These are phyloP conservation scores for Ectemnius lituratus DNA, from an alignment of 2,888 invertebrate species.

Conservation along the genomic window DNA sequence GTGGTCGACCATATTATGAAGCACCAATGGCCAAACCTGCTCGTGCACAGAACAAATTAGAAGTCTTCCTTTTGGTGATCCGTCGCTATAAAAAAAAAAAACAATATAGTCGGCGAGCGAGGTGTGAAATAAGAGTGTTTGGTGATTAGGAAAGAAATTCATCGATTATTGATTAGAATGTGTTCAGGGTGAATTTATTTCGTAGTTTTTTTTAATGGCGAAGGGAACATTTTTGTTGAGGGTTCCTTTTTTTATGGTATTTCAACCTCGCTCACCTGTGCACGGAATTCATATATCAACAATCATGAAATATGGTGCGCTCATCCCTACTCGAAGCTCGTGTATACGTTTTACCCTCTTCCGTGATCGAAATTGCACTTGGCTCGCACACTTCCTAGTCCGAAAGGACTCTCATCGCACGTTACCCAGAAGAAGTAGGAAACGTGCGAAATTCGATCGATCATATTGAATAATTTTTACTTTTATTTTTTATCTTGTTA, in stretches of 20 bases:
- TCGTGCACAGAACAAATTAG: constrained; percentile 49
- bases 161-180: not conserved
- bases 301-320: constrained; percentile 52
- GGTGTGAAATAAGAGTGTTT: constrained; percentile 34
- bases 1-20: constrained; percentile 39
- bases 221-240: not conserved
- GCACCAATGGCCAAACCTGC: constrained; percentile 45
- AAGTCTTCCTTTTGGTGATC: constrained; percentile 30
- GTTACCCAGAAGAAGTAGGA: constrained; percentile 58
- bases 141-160: not conserved
- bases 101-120: constrained; percentile 53
- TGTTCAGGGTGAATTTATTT: not conserved
- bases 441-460: not conserved
- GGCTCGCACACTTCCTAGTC: constrained; percentile 66
- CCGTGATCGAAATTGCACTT: constrained; percentile 63
- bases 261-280: constrained; percentile 58
- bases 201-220: too few species aligned
- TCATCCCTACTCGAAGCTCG: constrained; percentile 52
- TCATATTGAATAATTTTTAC: not conserved
- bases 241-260: not conserved
- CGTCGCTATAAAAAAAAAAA: too few species aligned
- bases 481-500: not conserved
- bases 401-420: constrained; percentile 60
- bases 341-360: constrained; percentile 25
- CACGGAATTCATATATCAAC: constrained; percentile 35